phyloP scores from a whole-genome alignment of 2,888 invertebrate genomes.

The Drosophila prolongata region DNA sequence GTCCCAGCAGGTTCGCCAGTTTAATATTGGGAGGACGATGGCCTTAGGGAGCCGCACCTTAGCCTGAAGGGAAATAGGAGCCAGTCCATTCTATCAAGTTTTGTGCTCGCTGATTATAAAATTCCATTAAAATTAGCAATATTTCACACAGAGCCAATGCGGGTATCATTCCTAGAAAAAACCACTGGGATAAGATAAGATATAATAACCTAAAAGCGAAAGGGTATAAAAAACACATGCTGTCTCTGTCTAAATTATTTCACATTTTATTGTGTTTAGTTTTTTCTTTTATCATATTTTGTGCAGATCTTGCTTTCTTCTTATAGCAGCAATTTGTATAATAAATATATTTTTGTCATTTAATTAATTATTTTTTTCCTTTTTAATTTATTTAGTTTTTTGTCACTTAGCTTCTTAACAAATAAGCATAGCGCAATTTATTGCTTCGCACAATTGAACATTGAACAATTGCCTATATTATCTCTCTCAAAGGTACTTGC shows the following conservation, averaged over 20 bases:
- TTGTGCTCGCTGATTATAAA: no score
- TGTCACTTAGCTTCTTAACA: constrained; percentile 58
- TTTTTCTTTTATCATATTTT: constrained; percentile 45
- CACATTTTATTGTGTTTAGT: constrained; percentile 17
- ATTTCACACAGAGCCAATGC: no score
- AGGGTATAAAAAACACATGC: background rate
- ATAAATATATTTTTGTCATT: constrained; percentile 36
- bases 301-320: constrained; percentile 52
- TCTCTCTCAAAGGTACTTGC: constrained; percentile 44
- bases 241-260: constrained; percentile 34
- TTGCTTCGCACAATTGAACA: constrained; percentile 54
- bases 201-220: background rate
- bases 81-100: no score
- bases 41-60: no score
- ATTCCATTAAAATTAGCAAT: no score
- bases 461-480: constrained; percentile 34
- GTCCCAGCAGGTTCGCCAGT: no score
- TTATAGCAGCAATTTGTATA: constrained; percentile 37
- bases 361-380: constrained; percentile 10
- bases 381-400: constrained; percentile 22
- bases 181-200: constrained; percentile 3
- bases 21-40: no score
- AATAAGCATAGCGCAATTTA: constrained; percentile 57
- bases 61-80: no score
- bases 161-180: background rate